Evolutionary conservation across 2,888 invertebrate species (phyloP), one percentile per base, ranked within the genome.

Genomic region (Craniophora ligustri): DNA sequence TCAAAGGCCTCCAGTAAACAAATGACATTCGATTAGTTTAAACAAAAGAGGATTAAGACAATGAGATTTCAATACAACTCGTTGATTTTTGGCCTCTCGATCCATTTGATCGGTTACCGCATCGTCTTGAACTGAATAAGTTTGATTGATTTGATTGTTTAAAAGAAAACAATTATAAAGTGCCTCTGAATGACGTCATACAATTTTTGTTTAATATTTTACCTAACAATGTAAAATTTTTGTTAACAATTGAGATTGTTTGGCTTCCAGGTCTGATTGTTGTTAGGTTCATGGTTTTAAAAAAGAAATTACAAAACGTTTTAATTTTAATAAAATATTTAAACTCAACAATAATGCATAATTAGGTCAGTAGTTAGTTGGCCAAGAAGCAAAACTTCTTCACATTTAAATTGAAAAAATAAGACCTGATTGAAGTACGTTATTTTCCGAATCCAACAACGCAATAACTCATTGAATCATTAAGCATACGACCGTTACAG

Each of bases 391-490:
- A 36, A 19, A 45, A 61, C 62, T 54, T 62, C 69, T 47, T 48
- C 34, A 32, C 47, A 34, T 63, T 64, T 45, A 35, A 31, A 53
- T 51, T 61, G 62, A 67, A 61, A 18, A 47, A n/a, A 63, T 35
- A 42, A 65, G 69, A 56, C 66, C 51, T 59, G 74, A 71, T 70
- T 70, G 74, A 48, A 61, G 34, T 53, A 73, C 44, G 55, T 54
- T 66, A 73, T 73, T 69, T 73, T 47, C 65, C 42, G 42, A 66
- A 66, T 51, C 47, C 11, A 51, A 45, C 58, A 45, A 66, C 66
- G 76, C 76, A 79, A 84, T 79, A 81, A 81, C 76, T 82, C 83
- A 82, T 81, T 79, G 85, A 84, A 81, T 85, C 83, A 84, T 84
- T 82, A 82, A 72, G 73, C 65, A 56, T 61, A 67, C 63, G 63